A percentile compares a stretch with the other conserved stretches of the same genome.
phyloP scores from a whole-genome alignment of 2,113 vertebrate genomes.

The Psittacara wagleri region DNA sequence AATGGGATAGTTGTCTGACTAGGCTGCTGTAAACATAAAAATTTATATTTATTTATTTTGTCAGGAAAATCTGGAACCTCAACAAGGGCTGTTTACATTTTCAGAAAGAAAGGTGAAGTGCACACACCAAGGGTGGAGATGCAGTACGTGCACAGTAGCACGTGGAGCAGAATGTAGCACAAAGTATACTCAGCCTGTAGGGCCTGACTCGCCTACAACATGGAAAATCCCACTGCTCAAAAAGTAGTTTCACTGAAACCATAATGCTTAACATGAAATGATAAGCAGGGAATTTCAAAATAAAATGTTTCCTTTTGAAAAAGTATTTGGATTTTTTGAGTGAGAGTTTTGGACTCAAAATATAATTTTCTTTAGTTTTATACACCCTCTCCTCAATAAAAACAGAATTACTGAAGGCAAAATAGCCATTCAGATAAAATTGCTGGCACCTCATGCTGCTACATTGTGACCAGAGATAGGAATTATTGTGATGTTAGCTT shows the following conservation, averaged over 20 bases:
- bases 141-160: not conserved
- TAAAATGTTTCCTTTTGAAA: not conserved
- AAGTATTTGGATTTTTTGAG: not conserved
- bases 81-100: not conserved
- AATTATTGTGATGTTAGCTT: not conserved
- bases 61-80: not conserved
- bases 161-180: not conserved
- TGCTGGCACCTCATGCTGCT: not conserved
- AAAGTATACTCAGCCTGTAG: not conserved
- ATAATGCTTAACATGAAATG: not conserved
- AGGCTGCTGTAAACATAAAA: not conserved
- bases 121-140: not conserved
- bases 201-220: not conserved
- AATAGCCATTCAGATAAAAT: not conserved
- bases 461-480: not conserved
- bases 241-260: not conserved
- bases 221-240: not conserved
- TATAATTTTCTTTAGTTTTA: not conserved
- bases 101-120: not conserved
- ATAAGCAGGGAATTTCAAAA: not conserved
- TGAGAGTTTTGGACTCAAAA: not conserved
- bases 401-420: not conserved
- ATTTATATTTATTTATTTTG: not conserved
- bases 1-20: not conserved
- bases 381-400: not conserved